phyloP scores from a whole-genome alignment of 2,888 invertebrate species.

The Scaptomyza caliginosa region DNA sequence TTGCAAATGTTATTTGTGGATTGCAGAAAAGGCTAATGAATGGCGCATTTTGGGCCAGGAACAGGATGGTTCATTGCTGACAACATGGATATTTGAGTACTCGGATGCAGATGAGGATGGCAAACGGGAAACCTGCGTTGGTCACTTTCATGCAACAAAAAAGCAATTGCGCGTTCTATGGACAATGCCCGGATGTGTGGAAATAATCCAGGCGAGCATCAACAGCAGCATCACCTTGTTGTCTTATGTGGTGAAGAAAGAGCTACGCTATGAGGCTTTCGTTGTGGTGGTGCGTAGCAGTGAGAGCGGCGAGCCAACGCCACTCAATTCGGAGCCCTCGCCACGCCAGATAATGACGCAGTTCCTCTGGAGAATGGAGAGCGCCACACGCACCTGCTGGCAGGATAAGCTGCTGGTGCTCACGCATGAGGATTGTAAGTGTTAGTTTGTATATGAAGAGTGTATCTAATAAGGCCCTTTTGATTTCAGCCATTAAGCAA shows the following conservation, averaged over 20 bases:
- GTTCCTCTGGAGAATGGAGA: slow-evolving; percentile 85
- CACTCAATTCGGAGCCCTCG: slow-evolving; percentile 85
- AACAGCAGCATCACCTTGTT: slow-evolving; percentile 88
- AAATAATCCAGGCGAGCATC: slow-evolving; percentile 92
- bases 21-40: slow-evolving; percentile 86
- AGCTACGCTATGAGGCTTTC: slow-evolving; percentile 86
- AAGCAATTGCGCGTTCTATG: slow-evolving; percentile 87
- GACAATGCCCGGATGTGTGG: slow-evolving; percentile 86
- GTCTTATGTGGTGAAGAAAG: slow-evolving; percentile 88
- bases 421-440: slow-evolving; percentile 90
- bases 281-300: slow-evolving; percentile 85
- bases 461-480: neutral
- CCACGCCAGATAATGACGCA: slow-evolving; percentile 91
- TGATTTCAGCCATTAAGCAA: slow-evolving; percentile 66
- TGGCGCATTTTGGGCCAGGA: slow-evolving; percentile 93
- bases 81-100: slow-evolving; percentile 87
- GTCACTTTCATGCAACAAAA: slow-evolving; percentile 87
- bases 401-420: slow-evolving; percentile 89
- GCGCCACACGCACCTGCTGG: slow-evolving; percentile 68
- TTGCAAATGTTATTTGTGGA: neutral
- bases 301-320: slow-evolving; percentile 36
- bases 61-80: slow-evolving; percentile 89
- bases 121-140: slow-evolving; percentile 84
- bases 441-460: neutral
- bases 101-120: slow-evolving; percentile 53